Evolutionary conservation across 1,140 invertebrate species (phyloP).

Genomic region (Scaptomyza hsui): DNA sequence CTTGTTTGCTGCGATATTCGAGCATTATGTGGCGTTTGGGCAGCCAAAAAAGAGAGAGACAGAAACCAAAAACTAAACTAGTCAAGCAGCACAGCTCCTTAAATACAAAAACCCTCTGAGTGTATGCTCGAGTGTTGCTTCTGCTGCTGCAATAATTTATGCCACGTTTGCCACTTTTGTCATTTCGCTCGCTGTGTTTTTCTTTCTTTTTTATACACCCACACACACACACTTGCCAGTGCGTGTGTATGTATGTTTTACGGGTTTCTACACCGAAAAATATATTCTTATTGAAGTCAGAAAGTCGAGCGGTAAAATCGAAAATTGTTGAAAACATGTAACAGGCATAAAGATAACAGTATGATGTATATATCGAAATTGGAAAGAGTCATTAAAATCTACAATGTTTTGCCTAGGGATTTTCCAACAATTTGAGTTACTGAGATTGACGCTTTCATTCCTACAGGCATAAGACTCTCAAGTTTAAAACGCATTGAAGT

Average conservation of each 20-base stretch:
- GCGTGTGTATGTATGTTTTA: neutral
- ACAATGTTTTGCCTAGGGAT: no score
- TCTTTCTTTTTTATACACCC: constrained; percentile 30
- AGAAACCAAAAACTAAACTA: constrained; percentile 40
- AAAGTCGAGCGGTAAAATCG: no score
- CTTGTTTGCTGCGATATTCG: constrained; percentile 32
- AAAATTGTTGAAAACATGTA: no score
- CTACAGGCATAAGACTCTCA: no score
- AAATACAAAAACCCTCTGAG: neutral
- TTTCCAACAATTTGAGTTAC: no score
- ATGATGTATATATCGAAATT: no score
- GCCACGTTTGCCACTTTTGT: constrained; percentile 81
- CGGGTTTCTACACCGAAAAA: no score
- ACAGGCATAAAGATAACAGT: no score
- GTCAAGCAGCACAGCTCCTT: constrained; percentile 28
- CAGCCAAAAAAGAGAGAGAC: neutral
- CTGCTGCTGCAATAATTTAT: constrained; percentile 63
- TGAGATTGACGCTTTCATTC: no score
- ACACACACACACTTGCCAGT: constrained; percentile 4
- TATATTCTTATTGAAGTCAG: no score
- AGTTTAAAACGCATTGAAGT: no score
- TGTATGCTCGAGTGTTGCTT: constrained; percentile 1
- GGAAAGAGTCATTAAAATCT: no score
- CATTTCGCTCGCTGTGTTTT: constrained; percentile 59
- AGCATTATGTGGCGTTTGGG: constrained; percentile 29